phyloP scores from a whole-genome alignment of 92 coral and sea anemone species.

The Phymanthus crucifer region DNA sequence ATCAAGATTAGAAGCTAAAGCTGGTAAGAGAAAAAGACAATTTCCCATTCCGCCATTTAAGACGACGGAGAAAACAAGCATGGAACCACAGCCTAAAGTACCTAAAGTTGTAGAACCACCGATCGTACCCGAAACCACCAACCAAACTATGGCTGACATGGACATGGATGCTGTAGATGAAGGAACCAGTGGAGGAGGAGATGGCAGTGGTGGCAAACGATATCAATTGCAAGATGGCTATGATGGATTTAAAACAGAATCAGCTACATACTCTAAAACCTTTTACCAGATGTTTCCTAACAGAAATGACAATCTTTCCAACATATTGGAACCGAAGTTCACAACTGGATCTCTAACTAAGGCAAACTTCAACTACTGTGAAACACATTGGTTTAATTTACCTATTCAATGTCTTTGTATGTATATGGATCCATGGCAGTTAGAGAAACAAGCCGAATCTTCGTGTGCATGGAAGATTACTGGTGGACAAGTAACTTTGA shows the following conservation, averaged over 20 bases:
- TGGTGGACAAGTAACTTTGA: neutral
- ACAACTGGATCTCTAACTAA: neutral
- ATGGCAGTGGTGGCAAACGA: neutral
- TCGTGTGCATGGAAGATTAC: neutral
- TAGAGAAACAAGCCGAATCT: neutral
- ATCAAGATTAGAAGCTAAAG: neutral
- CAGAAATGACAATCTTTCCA: neutral
- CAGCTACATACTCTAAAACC: neutral
- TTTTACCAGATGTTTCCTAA: slow-evolving; percentile 5
- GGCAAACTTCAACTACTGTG: neutral
- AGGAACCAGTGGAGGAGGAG: neutral
- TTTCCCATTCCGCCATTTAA: no score
- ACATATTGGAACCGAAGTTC: neutral
- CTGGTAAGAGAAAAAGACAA: neutral
- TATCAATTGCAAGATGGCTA: neutral
- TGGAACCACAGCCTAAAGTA: neutral
- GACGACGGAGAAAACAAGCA: no score
- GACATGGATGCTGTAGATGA: neutral
- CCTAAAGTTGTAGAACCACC: neutral
- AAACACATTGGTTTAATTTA: neutral
- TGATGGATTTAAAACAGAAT: neutral
- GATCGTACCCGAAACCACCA: neutral
- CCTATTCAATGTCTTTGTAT: neutral
- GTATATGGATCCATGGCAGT: neutral
- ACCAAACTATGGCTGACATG: neutral